phyloP scores from a whole-genome alignment of 2,797 vertebrate species.

The Danionella dracula region DNA sequence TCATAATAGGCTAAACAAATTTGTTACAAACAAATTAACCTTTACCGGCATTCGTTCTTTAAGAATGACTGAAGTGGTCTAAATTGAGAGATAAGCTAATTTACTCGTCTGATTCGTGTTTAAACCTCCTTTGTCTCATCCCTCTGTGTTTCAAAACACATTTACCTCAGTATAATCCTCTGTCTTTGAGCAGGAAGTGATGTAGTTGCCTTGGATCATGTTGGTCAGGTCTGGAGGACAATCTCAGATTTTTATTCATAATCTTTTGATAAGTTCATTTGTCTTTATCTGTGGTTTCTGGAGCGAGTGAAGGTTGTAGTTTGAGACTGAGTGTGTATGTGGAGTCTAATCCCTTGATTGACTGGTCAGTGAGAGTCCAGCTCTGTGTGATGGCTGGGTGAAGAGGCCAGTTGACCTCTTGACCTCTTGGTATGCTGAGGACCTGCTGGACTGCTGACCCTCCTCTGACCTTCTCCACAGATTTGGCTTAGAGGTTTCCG shows the following conservation, averaged over 20 bases:
- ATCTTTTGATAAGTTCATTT: slow-evolving; percentile 44
- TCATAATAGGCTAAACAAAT: no score
- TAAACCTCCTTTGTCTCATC: slow-evolving; percentile 4
- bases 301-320: slow-evolving; percentile 40
- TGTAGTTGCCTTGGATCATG: slow-evolving; percentile 7
- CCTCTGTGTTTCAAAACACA: slow-evolving; percentile 2
- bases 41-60: background rate
- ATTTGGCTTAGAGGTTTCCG: slow-evolving; percentile 77
- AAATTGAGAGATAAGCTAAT: background rate
- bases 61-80: background rate
- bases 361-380: slow-evolving; percentile 81
- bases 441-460: slow-evolving; percentile 59
- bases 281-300: slow-evolving; percentile 46
- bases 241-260: slow-evolving; percentile 31
- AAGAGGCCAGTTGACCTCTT: slow-evolving; percentile 87
- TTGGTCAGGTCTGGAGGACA: slow-evolving; percentile 21
- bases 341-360: slow-evolving; percentile 60
- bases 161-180: slow-evolving; percentile 26
- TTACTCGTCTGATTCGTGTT: background rate
- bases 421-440: slow-evolving; percentile 67
- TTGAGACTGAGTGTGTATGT: slow-evolving; percentile 29
- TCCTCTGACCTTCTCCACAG: slow-evolving; percentile 64
- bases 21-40: no score
- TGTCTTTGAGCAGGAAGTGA: slow-evolving; percentile 4
- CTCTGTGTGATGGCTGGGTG: slow-evolving; percentile 74